Conservation (phyloP, 2,888 invertebrate genomes). For the Congeria kusceri region DNA sequence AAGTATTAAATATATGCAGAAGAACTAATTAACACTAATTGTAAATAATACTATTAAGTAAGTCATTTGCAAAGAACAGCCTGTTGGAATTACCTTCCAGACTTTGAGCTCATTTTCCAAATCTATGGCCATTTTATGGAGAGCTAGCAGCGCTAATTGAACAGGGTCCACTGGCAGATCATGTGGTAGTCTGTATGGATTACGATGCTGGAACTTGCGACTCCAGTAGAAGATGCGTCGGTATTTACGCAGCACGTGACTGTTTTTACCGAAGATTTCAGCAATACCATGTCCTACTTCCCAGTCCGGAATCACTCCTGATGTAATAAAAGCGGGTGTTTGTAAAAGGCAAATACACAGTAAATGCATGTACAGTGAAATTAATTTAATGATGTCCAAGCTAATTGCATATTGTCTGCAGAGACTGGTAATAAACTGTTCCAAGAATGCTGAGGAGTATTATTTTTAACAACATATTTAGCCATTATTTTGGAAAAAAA, state of each 20-base stretch:
- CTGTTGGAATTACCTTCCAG: constrained; percentile 72
- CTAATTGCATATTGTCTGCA: too few species aligned
- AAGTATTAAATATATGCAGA: too few species aligned
- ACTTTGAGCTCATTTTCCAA: constrained; percentile 88
- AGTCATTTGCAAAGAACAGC: background rate
- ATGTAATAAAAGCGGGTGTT: background rate
- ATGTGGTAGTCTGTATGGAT: constrained; percentile 83
- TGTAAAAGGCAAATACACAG: too few species aligned
- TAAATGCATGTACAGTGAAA: too few species aligned
- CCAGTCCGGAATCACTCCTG: constrained; percentile 95
- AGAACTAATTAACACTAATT: too few species aligned
- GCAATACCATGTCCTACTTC: constrained; percentile 94
- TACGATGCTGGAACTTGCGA: constrained; percentile 94
- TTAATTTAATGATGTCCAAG: too few species aligned
- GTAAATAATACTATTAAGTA: background rate
- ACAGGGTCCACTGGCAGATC: constrained; percentile 91
- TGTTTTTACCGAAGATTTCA: constrained; percentile 93
- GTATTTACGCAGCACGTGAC: constrained; percentile 87
- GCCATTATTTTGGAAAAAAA: too few species aligned
- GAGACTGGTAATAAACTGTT: too few species aligned
- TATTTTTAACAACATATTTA: too few species aligned
- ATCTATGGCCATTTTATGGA: constrained; percentile 94
- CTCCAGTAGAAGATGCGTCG: constrained; percentile 88
- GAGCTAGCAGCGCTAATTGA: constrained; percentile 93
- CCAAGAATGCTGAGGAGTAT: too few species aligned